phyloP scores from a whole-genome alignment of 1,140 invertebrate genomes.

The Heliconius nattereri region DNA sequence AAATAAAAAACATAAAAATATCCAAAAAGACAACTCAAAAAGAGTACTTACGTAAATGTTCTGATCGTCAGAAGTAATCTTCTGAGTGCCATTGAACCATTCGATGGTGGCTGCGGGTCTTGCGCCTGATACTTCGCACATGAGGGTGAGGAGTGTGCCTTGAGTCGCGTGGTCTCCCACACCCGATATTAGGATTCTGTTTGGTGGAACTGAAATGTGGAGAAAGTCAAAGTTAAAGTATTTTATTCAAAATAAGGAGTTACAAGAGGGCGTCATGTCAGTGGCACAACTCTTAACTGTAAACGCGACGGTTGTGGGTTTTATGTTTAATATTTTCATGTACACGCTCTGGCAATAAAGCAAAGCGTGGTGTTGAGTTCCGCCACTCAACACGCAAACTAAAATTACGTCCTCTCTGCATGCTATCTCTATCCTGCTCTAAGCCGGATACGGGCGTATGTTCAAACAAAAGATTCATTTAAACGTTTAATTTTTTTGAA shows the following conservation, averaged over 20 bases:
- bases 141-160: conserved; percentile 88
- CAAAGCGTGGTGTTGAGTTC: no score
- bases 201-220: conserved; percentile 85
- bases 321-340: no score
- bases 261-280: no score
- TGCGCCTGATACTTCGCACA: conserved; percentile 89
- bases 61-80: conserved; percentile 77
- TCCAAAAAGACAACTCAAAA: background rate
- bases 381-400: no score
- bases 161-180: conserved; percentile 88
- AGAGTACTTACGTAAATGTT: conserved; percentile 68
- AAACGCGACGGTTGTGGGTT: no score
- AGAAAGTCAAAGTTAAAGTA: background rate
- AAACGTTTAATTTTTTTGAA: no score
- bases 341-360: no score
- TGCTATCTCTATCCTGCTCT: no score
- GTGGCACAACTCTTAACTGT: no score
- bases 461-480: no score
- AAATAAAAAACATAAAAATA: background rate
- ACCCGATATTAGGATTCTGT: conserved; percentile 87
- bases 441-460: no score
- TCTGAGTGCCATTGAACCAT: conserved; percentile 90
- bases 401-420: no score
- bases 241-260: background rate
- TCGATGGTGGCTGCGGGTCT: conserved; percentile 90